phyloP scores from a whole-genome alignment of 2,113 vertebrate species.

The Fulica atra region DNA sequence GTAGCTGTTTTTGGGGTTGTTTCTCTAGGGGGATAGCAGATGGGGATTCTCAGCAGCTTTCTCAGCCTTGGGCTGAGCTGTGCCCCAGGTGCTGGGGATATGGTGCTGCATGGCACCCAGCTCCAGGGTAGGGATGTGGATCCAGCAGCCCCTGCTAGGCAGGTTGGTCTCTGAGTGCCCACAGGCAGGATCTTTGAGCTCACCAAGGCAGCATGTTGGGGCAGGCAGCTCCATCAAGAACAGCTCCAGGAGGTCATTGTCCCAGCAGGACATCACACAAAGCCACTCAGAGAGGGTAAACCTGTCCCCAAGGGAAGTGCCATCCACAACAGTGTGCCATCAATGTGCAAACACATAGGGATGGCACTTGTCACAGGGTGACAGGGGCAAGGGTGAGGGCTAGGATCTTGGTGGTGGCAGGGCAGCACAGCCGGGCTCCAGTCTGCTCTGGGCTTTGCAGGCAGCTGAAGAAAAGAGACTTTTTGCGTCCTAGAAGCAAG shows the following conservation, averaged over 20 bases:
- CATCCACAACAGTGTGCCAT: background rate
- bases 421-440: background rate
- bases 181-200: background rate
- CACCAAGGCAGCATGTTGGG: background rate
- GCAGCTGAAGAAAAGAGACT: background rate
- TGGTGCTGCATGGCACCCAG: background rate
- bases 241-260: background rate
- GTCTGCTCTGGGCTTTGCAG: background rate
- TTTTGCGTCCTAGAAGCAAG: background rate
- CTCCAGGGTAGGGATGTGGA: background rate
- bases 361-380: background rate
- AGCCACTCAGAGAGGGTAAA: background rate
- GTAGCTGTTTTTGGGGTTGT: background rate
- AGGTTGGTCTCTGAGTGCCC: no score
- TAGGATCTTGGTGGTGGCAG: background rate
- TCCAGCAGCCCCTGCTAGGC: background rate
- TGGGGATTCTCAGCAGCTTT: background rate
- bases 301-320: background rate
- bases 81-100: background rate
- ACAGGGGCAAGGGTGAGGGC: background rate
- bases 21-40: background rate
- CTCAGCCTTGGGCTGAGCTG: background rate
- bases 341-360: rapidly evolving
- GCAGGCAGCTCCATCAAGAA: background rate
- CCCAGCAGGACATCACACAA: background rate